Evolutionary conservation across 2,797 vertebrate genomes (phyloP), one percentile per base, ranked within the genome.

Genomic region (Sciurus vulgaris): DNA sequence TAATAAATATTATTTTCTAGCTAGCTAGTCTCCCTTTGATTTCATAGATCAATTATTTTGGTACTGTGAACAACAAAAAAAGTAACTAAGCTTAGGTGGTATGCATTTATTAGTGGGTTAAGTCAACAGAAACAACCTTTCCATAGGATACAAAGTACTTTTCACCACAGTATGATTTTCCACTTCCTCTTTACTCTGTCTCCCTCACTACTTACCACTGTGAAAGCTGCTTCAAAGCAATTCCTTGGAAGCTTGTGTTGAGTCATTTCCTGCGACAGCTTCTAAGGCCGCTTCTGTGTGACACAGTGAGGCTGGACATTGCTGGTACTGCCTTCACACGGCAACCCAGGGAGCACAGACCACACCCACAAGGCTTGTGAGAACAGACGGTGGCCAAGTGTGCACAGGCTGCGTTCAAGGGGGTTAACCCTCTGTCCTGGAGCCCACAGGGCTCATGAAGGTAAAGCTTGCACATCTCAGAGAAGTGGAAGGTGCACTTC

Each of bases 181-280:
- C 54, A 2, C 38, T 49, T 72, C 51, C 73, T 49, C 67, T n/a
- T 69, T 3, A 3, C 59, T n/a, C 35, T 56, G 28, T 63, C 63
- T 2, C 1, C 30, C n/a, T 61, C 22, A 8, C 49, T 5, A 3
- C 3, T 26, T 2, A 0, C 0, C 47, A 9, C 30, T 51, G 44
- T 49, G 82, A 35, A 17, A 30, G 72, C 35, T 69, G 18, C 49
- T 18, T 67, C 24, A 15, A 83, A 78, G 63, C 41, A 9, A 17
- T 14, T 59, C 33, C 67, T 41, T 5, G 17, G 72, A 63, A 26
- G 33, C 28, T 30, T 14, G 26, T 30, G 13, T 30, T 9, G 22
- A 24, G 49, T 30, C 10, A 30, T 2, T 12, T 41, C n/a, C 51
- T 38, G 26, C 10, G 10, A 59, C 49, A 35, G 5, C 15, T 63